Evolutionary conservation across 2,888 invertebrate species (phyloP), one percentile per base, ranked within the genome.

Genomic region (Scaeva pyrastri): DNA sequence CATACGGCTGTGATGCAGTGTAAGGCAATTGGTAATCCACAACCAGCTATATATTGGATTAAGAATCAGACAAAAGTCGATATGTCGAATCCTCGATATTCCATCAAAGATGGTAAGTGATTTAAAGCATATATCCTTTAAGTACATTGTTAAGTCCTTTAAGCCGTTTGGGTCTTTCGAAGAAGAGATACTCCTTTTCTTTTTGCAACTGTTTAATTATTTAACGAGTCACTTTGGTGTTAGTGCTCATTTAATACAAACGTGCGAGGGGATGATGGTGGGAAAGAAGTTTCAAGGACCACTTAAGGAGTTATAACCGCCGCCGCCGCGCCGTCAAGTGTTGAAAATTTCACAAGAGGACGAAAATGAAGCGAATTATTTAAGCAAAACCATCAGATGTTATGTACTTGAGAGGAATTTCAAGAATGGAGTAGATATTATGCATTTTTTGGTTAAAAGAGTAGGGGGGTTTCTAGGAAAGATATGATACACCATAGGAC

Each of bases 21-120:
- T 93, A 95, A 96, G 87, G 98, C 98, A 45, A 95, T 94, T 55
- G 99, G 98, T 72, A 96, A 94, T 90, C 98, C 98, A 4, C 93
- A 96, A 41, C 96, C 96, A 6, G 94, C 94, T 89, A 96, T 99
- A 90, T 95, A 96, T 88, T 99, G 99, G 99, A 95, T 99, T 88
- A 96, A 98, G 92, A 97, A 99, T 93, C 96, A 96, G 92, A 94
- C 98, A 90, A 98, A 98, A 75, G 95, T 98, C 89, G 96, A 97
- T 91, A 95, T 96, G 90, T 95, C 95, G 88, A 97, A 97, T 93
- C 96, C 96, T 0, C 94, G 98, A 90, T 98, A 97, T 93, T 96
- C 96, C 70, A 94, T 98, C 79, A 94, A 97, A 88, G 96, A 97
- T 89, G 96, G 96, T 91, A 95, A 95, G 92, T 91, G 56, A 7